Evolutionary conservation across 2,888 invertebrate species (phyloP).

Genomic region (Harpalus rubripes): DNA sequence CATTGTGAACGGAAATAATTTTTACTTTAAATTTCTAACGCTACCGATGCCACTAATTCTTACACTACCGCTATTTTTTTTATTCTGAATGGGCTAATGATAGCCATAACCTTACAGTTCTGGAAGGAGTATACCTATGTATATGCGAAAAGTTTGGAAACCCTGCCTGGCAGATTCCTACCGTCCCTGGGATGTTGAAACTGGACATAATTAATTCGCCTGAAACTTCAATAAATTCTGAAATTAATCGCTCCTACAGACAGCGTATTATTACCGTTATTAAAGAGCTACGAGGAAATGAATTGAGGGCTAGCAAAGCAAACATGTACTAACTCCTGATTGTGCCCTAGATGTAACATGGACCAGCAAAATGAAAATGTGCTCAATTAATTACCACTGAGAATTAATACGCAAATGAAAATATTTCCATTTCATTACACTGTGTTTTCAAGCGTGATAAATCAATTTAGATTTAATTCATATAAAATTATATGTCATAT

Average conservation of each 20-base stretch:
- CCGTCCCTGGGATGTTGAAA: conserved; percentile 55
- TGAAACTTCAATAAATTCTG: conserved; percentile 62
- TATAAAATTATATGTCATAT: neutral
- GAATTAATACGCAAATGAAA: conserved; percentile 27
- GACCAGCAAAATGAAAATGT: conserved; percentile 1
- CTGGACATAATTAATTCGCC: conserved; percentile 62
- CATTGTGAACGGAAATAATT: no score
- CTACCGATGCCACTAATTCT: no score
- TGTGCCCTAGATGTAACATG: conserved; percentile 12
- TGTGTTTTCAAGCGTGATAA: conserved; percentile 38
- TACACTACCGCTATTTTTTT: no score
- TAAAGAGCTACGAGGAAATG: conserved; percentile 41
- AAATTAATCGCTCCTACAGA: conserved; percentile 56
- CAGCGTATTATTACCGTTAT: conserved; percentile 58
- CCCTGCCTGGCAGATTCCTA: neutral
- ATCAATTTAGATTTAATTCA: conserved; percentile 33
- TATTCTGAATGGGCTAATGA: no score
- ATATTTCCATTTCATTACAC: conserved; percentile 36
- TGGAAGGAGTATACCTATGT: no score
- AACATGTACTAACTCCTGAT: conserved; percentile 51
- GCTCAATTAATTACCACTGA: conserved; percentile 35
- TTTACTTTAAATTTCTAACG: no score
- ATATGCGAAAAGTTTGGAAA: no score
- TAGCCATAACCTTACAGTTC: no score
- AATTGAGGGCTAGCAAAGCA: conserved; percentile 44